These are phyloP conservation scores for Romanogobio albipinnatus DNA, from an alignment of 2,113 vertebrate species.

Conservation along the genomic window DNA sequence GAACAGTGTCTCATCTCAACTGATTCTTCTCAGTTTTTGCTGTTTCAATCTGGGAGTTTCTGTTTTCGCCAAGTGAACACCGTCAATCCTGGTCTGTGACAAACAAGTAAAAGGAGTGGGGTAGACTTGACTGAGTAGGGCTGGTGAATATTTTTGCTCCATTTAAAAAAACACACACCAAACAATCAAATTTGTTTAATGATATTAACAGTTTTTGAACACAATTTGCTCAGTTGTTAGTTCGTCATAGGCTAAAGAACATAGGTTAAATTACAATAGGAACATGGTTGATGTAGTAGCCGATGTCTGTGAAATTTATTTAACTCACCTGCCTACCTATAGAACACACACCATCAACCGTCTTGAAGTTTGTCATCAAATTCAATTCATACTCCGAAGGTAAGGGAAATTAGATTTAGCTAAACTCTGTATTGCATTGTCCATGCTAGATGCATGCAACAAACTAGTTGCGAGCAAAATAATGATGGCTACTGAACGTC, in stretches of 20 bases:
- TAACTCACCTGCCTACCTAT: neutral
- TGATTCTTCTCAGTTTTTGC: slow-evolving; percentile 28
- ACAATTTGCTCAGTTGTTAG: neutral
- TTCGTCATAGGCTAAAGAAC: neutral
- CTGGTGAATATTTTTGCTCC: neutral
- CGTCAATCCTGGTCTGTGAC: slow-evolving; percentile 11
- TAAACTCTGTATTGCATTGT: neutral
- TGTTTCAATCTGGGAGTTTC: neutral
- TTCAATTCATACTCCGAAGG: neutral
- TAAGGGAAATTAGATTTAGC: neutral
- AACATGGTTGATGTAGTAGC: neutral
- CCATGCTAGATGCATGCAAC: neutral
- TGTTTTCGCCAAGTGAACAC: neutral
- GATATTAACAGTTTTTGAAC: no score
- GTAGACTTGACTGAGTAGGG: neutral
- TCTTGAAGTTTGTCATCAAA: neutral
- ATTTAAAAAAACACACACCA: neutral
- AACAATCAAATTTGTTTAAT: neutral
- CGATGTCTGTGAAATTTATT: neutral
- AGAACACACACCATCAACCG: neutral
- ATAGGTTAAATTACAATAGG: neutral
- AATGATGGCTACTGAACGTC: neutral
- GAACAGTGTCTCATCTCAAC: slow-evolving; percentile 1
- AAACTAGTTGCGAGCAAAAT: neutral
- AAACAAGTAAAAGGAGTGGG: neutral